Evolutionary conservation across 2,113 vertebrate genomes (phyloP).

Genomic region (Chaetodon trifascialis): DNA sequence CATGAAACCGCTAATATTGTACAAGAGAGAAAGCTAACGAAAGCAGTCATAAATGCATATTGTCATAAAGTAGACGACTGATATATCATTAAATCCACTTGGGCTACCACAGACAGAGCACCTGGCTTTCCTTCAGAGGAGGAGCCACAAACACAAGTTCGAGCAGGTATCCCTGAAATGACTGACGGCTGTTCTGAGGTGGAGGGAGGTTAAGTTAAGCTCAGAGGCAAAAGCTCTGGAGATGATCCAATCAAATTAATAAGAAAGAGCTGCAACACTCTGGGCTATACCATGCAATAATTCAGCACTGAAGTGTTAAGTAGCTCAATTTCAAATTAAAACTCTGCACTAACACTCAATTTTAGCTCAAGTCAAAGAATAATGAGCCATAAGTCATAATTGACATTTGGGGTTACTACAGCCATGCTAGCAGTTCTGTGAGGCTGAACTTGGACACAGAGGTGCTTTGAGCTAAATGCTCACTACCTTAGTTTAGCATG

Average conservation of each 20-base stretch:
- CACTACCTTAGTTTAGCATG: no score
- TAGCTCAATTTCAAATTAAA: not conserved
- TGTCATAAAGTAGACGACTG: not conserved
- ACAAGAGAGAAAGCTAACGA: not conserved
- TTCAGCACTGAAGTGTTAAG: not conserved
- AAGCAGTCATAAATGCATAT: not conserved
- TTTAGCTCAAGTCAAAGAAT: not conserved
- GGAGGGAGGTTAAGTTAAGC: constrained; percentile 21
- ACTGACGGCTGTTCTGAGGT: constrained; percentile 10
- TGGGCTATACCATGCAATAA: not conserved
- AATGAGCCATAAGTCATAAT: not conserved
- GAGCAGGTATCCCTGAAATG: constrained; percentile 26
- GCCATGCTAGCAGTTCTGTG: no score
- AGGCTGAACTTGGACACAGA: no score
- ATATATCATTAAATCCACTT: not conserved
- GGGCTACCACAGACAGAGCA: not conserved
- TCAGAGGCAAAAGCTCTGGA: constrained; percentile 28
- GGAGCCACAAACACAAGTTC: constrained; percentile 40
- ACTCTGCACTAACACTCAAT: not conserved
- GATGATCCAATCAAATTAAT: not conserved
- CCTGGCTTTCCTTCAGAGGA: constrained; percentile 3
- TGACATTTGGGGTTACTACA: not conserved
- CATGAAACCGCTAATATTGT: not conserved
- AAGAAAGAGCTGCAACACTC: constrained; percentile 1
- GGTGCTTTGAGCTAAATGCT: no score